phyloP scores from a whole-genome alignment of 2,113 vertebrate species.

The Morone saxatilis region DNA sequence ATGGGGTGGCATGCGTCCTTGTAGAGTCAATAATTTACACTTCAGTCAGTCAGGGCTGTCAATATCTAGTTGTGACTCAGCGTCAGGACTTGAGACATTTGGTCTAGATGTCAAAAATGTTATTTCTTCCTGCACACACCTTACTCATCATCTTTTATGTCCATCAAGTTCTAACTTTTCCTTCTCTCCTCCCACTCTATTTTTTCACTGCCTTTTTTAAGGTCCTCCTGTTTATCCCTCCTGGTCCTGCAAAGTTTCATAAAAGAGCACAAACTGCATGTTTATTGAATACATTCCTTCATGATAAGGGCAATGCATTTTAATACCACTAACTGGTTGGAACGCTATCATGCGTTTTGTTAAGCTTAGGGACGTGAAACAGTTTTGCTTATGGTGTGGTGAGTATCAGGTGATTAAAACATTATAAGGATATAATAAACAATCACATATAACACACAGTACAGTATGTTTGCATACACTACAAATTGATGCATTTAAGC shows the following conservation, averaged over 20 bases:
- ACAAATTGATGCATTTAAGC: background rate
- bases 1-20: conserved; percentile 48
- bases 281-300: too few species aligned
- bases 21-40: conserved; percentile 66
- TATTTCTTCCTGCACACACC: background rate
- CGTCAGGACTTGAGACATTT: conserved; percentile 46
- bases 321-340: background rate
- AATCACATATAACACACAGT: background rate
- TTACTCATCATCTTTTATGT: background rate
- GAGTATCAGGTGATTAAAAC: background rate
- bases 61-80: conserved; percentile 36
- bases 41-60: conserved; percentile 53
- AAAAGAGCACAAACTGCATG: too few species aligned
- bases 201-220: background rate
- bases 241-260: background rate
- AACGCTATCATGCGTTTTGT: background rate
- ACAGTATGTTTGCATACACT: background rate
- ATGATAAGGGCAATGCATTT: background rate
- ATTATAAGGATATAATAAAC: background rate
- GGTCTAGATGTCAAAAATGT: background rate
- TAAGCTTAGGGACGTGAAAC: background rate
- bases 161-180: background rate
- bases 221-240: background rate
- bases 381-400: background rate
- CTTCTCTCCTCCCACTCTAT: background rate